Evolutionary conservation across 2,888 invertebrate species (phyloP).

Genomic region (Crossocerus cetratus): DNA sequence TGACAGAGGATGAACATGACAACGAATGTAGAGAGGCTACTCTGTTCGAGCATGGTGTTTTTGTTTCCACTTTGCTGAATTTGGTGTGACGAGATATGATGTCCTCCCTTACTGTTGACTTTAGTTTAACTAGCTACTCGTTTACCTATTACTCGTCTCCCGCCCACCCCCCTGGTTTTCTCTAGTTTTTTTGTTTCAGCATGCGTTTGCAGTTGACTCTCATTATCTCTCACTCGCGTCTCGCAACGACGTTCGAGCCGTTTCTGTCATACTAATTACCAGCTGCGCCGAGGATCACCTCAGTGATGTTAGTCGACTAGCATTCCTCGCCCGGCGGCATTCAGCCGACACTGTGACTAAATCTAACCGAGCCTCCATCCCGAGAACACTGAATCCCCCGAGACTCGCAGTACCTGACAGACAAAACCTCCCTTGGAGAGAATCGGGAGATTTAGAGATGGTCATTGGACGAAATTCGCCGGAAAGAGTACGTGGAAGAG

Average conservation of each 20-base stretch:
- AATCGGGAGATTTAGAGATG: too few relatives aligned
- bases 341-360: too few relatives aligned
- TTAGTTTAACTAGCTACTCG: constrained; percentile 53
- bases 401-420: too few relatives aligned
- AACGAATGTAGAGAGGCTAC: constrained; percentile 62
- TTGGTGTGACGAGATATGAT: background rate
- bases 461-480: too few relatives aligned
- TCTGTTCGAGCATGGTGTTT: constrained; percentile 70
- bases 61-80: constrained; percentile 52
- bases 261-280: constrained; percentile 29
- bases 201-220: constrained; percentile 62
- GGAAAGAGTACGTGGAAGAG: too few relatives aligned
- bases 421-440: too few relatives aligned
- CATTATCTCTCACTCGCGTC: constrained; percentile 10
- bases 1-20: constrained; percentile 55
- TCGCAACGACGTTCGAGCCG: constrained; percentile 11
- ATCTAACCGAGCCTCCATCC: too few relatives aligned
- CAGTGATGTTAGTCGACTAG: too few relatives aligned
- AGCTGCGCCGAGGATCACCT: background rate
- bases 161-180: too few relatives aligned
- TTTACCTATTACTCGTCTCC: constrained; percentile 26
- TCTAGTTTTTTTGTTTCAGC: constrained; percentile 50
- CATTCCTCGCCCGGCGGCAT: too few relatives aligned
- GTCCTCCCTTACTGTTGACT: constrained; percentile 43
- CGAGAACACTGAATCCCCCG: too few relatives aligned